phyloP scores from a whole-genome alignment of 2,797 vertebrate genomes.

The Balearica regulorum region DNA sequence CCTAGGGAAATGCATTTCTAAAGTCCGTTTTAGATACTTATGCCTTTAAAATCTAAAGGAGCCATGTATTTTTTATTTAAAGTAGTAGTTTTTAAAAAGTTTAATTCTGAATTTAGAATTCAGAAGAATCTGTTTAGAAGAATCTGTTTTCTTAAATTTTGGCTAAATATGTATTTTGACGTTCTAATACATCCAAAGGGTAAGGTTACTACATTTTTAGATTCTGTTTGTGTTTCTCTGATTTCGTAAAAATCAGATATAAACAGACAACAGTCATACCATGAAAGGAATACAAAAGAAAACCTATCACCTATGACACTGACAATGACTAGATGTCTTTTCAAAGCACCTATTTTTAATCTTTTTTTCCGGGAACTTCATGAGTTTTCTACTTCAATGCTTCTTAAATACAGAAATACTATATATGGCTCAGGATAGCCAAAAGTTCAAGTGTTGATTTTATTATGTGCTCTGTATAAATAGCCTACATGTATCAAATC shows the following conservation, averaged over 20 bases:
- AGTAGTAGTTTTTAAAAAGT: rapidly evolving
- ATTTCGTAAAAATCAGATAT: background rate
- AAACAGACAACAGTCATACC: background rate
- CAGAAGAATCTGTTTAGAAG: background rate
- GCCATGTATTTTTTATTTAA: background rate
- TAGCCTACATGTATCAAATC: background rate
- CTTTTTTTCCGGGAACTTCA: background rate
- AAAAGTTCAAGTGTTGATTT: background rate
- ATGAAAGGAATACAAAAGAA: background rate
- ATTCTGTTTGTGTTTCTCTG: background rate
- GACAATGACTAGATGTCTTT: background rate
- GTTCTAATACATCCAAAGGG: background rate
- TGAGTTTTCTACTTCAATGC: background rate
- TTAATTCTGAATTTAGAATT: background rate
- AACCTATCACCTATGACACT: rapidly evolving
- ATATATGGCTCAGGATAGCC: background rate
- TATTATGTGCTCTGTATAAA: background rate
- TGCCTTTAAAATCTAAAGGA: background rate
- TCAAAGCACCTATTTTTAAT: background rate
- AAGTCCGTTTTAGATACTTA: background rate
- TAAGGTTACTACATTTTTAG: background rate
- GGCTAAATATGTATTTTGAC: background rate
- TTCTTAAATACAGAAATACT: background rate
- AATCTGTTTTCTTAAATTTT: background rate
- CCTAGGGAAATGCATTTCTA: background rate